Conservation (phyloP, 2,113 vertebrate species). For the Perca fluviatilis region DNA sequence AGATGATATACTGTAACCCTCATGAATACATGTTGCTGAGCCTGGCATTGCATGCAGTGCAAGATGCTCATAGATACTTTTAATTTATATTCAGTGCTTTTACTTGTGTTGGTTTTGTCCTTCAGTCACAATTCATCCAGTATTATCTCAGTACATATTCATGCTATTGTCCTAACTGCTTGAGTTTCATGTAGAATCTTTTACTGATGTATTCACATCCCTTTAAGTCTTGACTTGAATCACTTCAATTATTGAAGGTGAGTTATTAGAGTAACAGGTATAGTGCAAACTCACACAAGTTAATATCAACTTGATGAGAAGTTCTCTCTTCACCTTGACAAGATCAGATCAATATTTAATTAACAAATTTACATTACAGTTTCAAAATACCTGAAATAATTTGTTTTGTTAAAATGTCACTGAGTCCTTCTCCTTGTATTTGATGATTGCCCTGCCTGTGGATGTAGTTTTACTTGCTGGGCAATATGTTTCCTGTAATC, state of each 20-base stretch:
- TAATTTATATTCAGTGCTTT: background rate
- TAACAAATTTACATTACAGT: background rate
- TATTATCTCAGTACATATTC: background rate
- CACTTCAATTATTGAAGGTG: slow-evolving; percentile 9
- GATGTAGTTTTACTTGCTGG: background rate
- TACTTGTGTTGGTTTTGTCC: slow-evolving; percentile 19
- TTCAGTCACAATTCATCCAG: slow-evolving; percentile 8
- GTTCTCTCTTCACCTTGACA: background rate
- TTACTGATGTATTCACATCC: slow-evolving; percentile 3
- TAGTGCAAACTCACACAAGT: background rate
- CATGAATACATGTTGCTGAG: slow-evolving; percentile 27
- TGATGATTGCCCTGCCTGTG: background rate
- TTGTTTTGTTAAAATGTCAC: background rate
- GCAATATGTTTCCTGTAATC: background rate
- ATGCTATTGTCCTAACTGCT: background rate
- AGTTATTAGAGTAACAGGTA: slow-evolving; percentile 21
- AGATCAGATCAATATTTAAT: background rate
- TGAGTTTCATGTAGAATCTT: slow-evolving; percentile 1
- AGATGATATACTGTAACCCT: slow-evolving; percentile 46
- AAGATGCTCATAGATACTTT: background rate
- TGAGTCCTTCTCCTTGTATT: background rate
- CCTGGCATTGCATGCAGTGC: slow-evolving; percentile 39
- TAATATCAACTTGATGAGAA: background rate
- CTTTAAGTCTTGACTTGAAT: slow-evolving; percentile 1
- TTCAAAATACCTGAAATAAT: background rate